Percentiles rank a stretch among this genome's conserved stretches.
phyloP scores from a whole-genome alignment of 2,113 vertebrate genomes.

The Dolichallabes microphthalmus region DNA sequence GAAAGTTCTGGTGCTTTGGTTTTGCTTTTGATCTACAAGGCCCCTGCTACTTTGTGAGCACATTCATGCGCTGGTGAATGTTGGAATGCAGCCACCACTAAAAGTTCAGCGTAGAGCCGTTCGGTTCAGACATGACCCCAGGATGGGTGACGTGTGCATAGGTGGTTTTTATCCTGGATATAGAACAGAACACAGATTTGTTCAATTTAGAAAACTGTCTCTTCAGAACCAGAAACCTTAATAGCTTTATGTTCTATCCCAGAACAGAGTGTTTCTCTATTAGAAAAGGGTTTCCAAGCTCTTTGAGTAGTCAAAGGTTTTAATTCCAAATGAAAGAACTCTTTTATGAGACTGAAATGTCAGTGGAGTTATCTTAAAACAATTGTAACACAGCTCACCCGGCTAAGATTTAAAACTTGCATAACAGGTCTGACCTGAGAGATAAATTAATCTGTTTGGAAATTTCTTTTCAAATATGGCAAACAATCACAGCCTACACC shows the following conservation, averaged over 20 bases:
- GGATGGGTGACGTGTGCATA: not conserved
- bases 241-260: not conserved
- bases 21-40: not conserved
- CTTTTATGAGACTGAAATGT: not conserved
- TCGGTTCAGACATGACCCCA: not conserved
- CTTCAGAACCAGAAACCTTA: not conserved
- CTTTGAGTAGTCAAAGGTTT: not conserved
- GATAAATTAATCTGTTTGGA: not conserved
- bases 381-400: not conserved
- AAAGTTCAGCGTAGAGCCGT: not conserved
- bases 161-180: not conserved
- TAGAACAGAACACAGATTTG: not conserved
- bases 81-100: not conserved
- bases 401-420: not conserved
- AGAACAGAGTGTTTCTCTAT: not conserved
- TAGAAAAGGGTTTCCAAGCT: not conserved
- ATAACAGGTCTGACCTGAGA: not conserved
- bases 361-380: not conserved
- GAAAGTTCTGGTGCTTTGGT: not conserved
- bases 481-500: not conserved
- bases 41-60: not conserved
- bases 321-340: not conserved
- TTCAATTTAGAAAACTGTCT: not conserved
- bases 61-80: not conserved
- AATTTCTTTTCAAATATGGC: not conserved